phyloP scores from a whole-genome alignment of 2,797 vertebrate species.

The Paguma larvata region DNA sequence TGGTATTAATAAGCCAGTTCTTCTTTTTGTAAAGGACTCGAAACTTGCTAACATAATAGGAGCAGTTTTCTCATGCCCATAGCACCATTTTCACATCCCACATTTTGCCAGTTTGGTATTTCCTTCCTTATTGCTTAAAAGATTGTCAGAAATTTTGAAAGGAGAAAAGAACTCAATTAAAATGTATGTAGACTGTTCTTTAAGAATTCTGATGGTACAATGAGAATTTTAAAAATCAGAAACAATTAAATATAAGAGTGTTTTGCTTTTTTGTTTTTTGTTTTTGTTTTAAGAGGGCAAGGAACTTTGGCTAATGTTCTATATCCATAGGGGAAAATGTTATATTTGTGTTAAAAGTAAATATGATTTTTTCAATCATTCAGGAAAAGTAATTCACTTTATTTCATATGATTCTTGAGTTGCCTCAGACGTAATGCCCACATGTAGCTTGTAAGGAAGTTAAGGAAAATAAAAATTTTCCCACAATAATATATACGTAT shows the following conservation, averaged over 20 bases:
- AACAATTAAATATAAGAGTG: neutral
- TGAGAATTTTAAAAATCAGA: slow-evolving; percentile 21
- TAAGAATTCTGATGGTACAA: slow-evolving; percentile 19
- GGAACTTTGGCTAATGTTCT: neutral
- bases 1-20: slow-evolving; percentile 84
- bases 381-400: neutral
- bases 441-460: neutral
- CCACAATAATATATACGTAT: neutral
- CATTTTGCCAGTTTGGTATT: slow-evolving; percentile 75
- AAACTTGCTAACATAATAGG: slow-evolving; percentile 84
- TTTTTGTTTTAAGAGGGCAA: neutral
- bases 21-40: slow-evolving; percentile 84
- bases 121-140: slow-evolving; percentile 80
- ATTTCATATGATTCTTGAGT: neutral
- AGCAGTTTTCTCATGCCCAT: slow-evolving; percentile 77
- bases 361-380: neutral
- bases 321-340: neutral
- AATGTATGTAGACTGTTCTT: neutral
- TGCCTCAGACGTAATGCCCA: neutral
- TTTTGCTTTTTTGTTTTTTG: neutral
- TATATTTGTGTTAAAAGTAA: slow-evolving; percentile 2
- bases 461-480: neutral
- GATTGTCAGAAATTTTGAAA: slow-evolving; percentile 70
- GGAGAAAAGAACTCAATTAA: slow-evolving; percentile 53
- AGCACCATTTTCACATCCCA: slow-evolving; percentile 77